These are phyloP conservation scores for Streptopelia turtur DNA, from an alignment of 2,797 vertebrate genomes.

Conservation along the genomic window DNA sequence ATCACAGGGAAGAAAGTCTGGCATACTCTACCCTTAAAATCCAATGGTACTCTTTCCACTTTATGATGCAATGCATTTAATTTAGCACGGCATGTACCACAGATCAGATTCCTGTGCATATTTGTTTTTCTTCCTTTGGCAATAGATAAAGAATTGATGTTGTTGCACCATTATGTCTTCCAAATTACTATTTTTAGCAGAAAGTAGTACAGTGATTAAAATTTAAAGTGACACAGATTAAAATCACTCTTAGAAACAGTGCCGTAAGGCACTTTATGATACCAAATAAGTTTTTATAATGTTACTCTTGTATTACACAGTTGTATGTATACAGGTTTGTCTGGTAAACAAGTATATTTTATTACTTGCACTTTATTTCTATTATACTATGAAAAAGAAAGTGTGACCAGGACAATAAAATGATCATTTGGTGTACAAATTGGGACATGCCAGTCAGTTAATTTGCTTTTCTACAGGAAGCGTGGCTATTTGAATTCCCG, in stretches of 20 bases:
- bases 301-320: not conserved
- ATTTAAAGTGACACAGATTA: not conserved
- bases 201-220: not conserved
- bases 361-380: not conserved
- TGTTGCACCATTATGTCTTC: not conserved
- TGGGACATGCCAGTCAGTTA: not conserved
- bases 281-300: not conserved
- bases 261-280: not conserved
- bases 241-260: not conserved
- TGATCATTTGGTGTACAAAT: not conserved
- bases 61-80: not conserved
- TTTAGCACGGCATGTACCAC: not conserved
- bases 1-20: not conserved
- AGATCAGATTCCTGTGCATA: not conserved
- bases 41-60: not conserved
- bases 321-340: not conserved
- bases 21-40: not conserved
- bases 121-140: not conserved
- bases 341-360: not conserved
- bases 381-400: not conserved
- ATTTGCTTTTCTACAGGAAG: conserved; percentile 32
- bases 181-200: not conserved
- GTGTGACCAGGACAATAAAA: not conserved
- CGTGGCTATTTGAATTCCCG: not conserved
- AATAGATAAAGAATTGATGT: not conserved